Evolutionary conservation across 2,797 vertebrate genomes (phyloP), one percentile per base, ranked within the genome.

Genomic region (Typhlichthys subterraneus): DNA sequence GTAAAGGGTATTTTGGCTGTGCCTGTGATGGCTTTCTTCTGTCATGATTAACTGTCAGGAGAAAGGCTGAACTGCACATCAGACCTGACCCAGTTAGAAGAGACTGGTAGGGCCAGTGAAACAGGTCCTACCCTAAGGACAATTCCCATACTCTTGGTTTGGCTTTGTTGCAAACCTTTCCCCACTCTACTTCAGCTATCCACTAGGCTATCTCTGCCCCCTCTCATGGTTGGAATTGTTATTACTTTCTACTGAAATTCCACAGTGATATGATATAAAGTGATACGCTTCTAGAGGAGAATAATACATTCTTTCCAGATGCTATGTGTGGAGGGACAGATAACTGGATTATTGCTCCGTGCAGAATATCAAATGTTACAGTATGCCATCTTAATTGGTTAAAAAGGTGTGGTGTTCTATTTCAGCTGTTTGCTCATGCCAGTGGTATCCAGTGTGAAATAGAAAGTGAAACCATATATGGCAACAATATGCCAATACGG

Each of bases 81-180:
- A 79, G 74, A 84, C 82, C 12, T 89, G 87, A 90, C 87, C 88
- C 80, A 89, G 79, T 85, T 89, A 83, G 75, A 67, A 46, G 63
- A 77, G 79, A 77, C 77, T 77, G 75, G 72, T 72, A 76, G 74
- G 70, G 73, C 75, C 80, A 72, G 63, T 67, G 68, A 82, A 77
- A 70, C 71, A 64, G 70, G 72, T 85, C 73, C 68, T 58, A 60
- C 79, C 81, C 81, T 15, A 70, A 79, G 84, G 77, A 85, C 63
- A 66, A 85, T 72, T 80, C 79, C 57, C 67, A 68, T 57, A 80
- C 60, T 78, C 69, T 54, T 15, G 8, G 17, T 77, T 75, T 78
- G 67, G 75, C 71, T 84, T 79, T 74, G 57, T 73, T 76, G 65
- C 79, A 77, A 70, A 53, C 51, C 23, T 58, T 71, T 69, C 66